These are phyloP conservation scores for Limnephilus marmoratus DNA, from an alignment of 2,888 invertebrate genomes.

Conservation along the genomic window DNA sequence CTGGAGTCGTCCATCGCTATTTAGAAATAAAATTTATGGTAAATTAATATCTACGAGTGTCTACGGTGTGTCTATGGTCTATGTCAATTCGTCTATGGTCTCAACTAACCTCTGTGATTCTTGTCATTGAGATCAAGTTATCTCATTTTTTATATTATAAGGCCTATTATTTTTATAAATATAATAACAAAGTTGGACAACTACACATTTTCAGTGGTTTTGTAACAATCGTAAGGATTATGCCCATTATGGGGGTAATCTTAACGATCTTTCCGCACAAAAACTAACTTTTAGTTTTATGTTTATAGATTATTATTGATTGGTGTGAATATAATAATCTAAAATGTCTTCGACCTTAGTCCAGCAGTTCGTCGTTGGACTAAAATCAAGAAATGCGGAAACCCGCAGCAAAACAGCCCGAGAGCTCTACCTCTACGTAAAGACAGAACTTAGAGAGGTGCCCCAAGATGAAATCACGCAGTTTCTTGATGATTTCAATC, in stretches of 20 bases:
- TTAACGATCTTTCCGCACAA: not conserved
- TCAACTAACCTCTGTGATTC: too few species aligned
- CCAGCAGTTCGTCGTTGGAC: slow-evolving; percentile 88
- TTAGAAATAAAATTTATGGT: too few species aligned
- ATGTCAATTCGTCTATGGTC: too few species aligned
- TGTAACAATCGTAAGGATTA: not conserved
- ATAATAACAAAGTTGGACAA: not conserved
- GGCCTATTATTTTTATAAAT: too few species aligned
- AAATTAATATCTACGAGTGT: too few species aligned
- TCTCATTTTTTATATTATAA: too few species aligned
- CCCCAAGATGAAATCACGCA: slow-evolving; percentile 92
- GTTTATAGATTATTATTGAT: slow-evolving; percentile 29
- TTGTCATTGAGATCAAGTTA: too few species aligned
- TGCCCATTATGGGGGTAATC: not conserved
- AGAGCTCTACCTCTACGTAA: slow-evolving; percentile 93
- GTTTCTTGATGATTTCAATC: slow-evolving; percentile 96
- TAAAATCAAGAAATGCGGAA: slow-evolving; percentile 93
- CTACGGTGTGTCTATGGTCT: too few species aligned
- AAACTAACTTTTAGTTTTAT: not conserved
- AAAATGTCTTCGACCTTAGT: slow-evolving; percentile 80
- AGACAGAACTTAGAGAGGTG: slow-evolving; percentile 92
- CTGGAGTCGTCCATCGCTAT: too few species aligned
- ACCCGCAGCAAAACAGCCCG: slow-evolving; percentile 90
- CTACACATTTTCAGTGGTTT: slow-evolving; percentile 10
- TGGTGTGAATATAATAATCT: slow-evolving; percentile 12